Base-by-base conservation (phyloP, 2,113 vertebrate genomes). In the Rattus rattus region DNA sequence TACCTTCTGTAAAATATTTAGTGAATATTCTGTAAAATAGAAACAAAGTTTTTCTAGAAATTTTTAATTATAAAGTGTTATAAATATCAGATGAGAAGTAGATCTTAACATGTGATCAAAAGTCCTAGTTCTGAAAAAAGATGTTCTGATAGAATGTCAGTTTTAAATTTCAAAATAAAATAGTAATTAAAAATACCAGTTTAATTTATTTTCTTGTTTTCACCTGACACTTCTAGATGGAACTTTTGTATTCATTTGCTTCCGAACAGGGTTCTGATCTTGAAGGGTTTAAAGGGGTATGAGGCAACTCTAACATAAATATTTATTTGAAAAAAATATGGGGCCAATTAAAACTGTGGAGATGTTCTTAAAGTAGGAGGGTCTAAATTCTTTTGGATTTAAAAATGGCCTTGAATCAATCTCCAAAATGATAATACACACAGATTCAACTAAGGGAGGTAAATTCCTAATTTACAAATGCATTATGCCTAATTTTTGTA, bases 271-370 rank as follows among this genome's bases (percentile, higher is more conserved):
- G 81, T 43, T 47, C 67, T 43, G 63, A 17, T 63, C 22, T 7
- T 19, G 39, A 49, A 49, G 28, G 8, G 1, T 17, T 86, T 86
- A 86, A 67, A 67, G 72, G 54, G 28, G 22, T 63, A 61, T 54
- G 8, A 30, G 1, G 7, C 79, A 36, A n/a, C 33, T 79, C 87
- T 54, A 22, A 88, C 5, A 49, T 39, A 93, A 69, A 80, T 11
- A 4, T 1, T 76, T 61, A 81, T 77, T 49, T 92, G 24, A 87
- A 87, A 86, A 49, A 1, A 0, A 63, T 24, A 91, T 1, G 87
- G 7, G 85, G 76, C 13, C 65, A 36, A 56, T 90, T 92, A 56
- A 70, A 83, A 88, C 43, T 96, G 13, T 30, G 92, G 72, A 85
- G 30, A 39, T 88, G 1, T 10, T 39, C 17, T 89, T 67, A 63